Percentiles rank a stretch among this genome's conserved stretches.
These are phyloP conservation scores for Euleptes europaea DNA, from an alignment of 2,113 vertebrate genomes.

Conservation along the genomic window DNA sequence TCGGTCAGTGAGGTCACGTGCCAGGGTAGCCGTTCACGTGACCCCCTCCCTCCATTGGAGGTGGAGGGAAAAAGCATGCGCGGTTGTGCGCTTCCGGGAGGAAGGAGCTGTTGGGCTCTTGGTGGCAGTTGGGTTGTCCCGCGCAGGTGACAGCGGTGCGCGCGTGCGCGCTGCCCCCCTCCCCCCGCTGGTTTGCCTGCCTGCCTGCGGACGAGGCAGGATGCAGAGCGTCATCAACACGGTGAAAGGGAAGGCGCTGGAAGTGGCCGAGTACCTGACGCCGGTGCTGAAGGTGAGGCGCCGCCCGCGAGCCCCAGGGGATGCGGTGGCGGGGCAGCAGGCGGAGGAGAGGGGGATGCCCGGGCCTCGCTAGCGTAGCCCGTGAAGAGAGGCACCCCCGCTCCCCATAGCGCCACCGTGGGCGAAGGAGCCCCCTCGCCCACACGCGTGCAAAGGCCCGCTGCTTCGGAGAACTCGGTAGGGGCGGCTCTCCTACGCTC, in stretches of 20 bases:
- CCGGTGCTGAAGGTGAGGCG: slow-evolving; percentile 92
- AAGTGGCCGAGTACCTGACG: slow-evolving; percentile 95
- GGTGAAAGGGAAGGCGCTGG: slow-evolving; percentile 94
- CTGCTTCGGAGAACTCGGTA: too few relatives aligned
- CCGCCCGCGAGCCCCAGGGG: neutral
- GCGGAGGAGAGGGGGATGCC: neutral
- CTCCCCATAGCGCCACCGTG: neutral
- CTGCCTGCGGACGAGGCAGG: slow-evolving; percentile 25
- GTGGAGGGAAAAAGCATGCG: neutral
- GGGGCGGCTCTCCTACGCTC: too few relatives aligned
- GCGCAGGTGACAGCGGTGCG: neutral
- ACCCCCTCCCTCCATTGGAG: neutral
- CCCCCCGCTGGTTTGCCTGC: neutral
- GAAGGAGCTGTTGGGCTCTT: neutral
- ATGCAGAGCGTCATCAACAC: slow-evolving; percentile 99
- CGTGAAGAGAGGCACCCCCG: neutral
- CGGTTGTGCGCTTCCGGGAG: neutral
- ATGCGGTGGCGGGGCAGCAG: neutral
- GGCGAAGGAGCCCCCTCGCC: neutral
- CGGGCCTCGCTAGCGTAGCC: neutral
- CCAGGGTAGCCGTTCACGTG: neutral
- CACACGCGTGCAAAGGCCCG: too few relatives aligned
- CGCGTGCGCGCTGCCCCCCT: too few relatives aligned
- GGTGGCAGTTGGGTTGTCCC: too few relatives aligned
- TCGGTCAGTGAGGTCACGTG: neutral